Conservation (phyloP, 92 coral and sea anemone species). For the Ricordea florida region DNA sequence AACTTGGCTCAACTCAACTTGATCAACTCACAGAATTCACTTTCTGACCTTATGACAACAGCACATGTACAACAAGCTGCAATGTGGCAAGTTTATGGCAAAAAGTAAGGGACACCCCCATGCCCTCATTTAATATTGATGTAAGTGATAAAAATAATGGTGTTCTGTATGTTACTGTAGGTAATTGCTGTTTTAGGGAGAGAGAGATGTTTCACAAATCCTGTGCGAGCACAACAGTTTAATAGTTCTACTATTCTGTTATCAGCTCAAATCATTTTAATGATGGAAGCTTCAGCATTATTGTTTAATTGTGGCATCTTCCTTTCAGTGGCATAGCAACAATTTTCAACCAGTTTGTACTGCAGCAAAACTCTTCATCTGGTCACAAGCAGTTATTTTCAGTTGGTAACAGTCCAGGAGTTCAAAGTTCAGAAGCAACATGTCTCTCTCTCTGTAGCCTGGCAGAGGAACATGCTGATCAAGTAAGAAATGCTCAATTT, state of each 20-base stretch:
- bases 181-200: too few species aligned
- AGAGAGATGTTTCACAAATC: too few species aligned
- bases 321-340: conserved; percentile 63
- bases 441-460: conserved; percentile 79
- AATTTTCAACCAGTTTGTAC: conserved; percentile 64
- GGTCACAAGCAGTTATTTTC: conserved; percentile 1
- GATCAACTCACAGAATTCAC: conserved; percentile 85
- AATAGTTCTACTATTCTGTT: too few species aligned
- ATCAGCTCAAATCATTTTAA: too few species aligned
- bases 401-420: background rate
- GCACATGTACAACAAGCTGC: conserved; percentile 87
- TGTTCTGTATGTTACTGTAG: too few species aligned
- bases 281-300: too few species aligned
- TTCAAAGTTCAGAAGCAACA: conserved; percentile 77
- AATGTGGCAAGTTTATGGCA: conserved; percentile 88
- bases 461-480: conserved; percentile 76
- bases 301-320: background rate
- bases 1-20: conserved; percentile 73
- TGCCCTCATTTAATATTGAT: too few species aligned
- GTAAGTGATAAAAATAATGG: too few species aligned
- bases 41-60: conserved; percentile 77
- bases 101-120: conserved; percentile 65
- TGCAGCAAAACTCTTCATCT: conserved; percentile 44
- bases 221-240: too few species aligned
- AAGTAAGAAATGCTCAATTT: conserved; percentile 33